A percentile compares a stretch with the other conserved stretches of the same genome.
Evolutionary conservation across 2,888 invertebrate species (phyloP).

Genomic region (Lasioglossum leucozonium): DNA sequence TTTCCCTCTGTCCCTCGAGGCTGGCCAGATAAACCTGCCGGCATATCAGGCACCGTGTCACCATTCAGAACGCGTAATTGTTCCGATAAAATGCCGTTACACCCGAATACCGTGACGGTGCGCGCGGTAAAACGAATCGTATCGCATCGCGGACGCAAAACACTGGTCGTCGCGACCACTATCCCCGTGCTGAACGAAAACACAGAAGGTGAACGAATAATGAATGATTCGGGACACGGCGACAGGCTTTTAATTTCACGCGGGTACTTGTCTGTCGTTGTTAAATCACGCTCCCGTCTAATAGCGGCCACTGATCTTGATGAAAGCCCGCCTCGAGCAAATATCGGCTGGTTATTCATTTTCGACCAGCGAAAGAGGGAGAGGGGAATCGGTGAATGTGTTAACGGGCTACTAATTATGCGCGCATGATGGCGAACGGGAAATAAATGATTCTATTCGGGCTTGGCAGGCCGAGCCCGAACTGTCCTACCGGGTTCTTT

Average conservation of each 20-base stretch:
- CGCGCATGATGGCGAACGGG: not conserved
- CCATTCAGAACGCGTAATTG: slow-evolving; percentile 32
- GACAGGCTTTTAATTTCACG: slow-evolving; percentile 29
- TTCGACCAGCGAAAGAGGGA: slow-evolving; percentile 1
- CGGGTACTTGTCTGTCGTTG: not conserved
- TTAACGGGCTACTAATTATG: not conserved
- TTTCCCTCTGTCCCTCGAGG: not conserved
- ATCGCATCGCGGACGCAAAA: not conserved
- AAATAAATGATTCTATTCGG: not conserved
- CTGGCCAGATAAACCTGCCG: slow-evolving; percentile 28
- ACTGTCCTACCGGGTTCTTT: not conserved
- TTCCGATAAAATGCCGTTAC: slow-evolving; percentile 24
- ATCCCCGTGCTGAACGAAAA: not conserved
- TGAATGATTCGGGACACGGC: slow-evolving; percentile 3
- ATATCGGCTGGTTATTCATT: slow-evolving; percentile 46
- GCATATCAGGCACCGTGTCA: slow-evolving; percentile 16
- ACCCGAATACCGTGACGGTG: slow-evolving; percentile 3
- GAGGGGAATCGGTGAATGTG: not conserved
- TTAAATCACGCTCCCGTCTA: slow-evolving; percentile 42
- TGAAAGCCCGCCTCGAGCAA: slow-evolving; percentile 43
- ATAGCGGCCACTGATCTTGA: slow-evolving; percentile 31
- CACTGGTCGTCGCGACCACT: not conserved
- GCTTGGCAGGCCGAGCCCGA: not conserved
- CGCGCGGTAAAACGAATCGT: slow-evolving; percentile 18
- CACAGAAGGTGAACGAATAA: slow-evolving; percentile 21